Base-by-base conservation (phyloP, 2,888 invertebrate species). In the Diarsia rubi region DNA sequence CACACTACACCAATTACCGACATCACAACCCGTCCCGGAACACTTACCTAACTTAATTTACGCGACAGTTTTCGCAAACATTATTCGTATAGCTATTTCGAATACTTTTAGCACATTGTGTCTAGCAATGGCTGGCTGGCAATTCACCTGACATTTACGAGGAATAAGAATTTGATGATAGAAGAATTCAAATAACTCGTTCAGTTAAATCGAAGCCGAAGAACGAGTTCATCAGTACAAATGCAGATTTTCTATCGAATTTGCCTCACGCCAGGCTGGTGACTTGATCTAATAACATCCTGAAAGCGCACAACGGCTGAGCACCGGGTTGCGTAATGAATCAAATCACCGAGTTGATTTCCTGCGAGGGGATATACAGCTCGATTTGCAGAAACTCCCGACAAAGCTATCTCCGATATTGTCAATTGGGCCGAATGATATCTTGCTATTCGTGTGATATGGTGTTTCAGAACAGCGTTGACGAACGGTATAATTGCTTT, bases 261-360 rank as follows among this genome's bases (percentile, higher is more conserved):
- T 82, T 79, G 21, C 64, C 60, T 75, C 64, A 75, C 68, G 81
- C 37, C 63, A 75, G 77, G n/a, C n/a, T n/a, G n/a, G 68, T 65
- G 69, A 72, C 69, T 69, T 73, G 75, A 85, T 85, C 70, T 83
- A 85, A 85, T 83, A 85, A 72, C 79, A 70, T 21, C 73, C 74
- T 76, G 70, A 84, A 84, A 79, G 78, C 80, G 70, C 75, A 79
- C 78, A 85, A 71, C 78, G 68, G 73, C 52, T 37, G 76, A 80
- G 72, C 78, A 70, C 76, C 67, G 71, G 68, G 60, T 78, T 74
- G 67, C 69, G 73, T 82, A 83, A 83, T 82, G 82, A 89, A 90
- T 90, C 87, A 87, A 87, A 90, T 87, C 84, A 83, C 83, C 4
- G 88, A 89, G 86, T 88, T 86, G 87, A 90, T 91, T 90, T 90